Conservation (phyloP, 2,888 invertebrate genomes). For the Drosophila longiperda region DNA sequence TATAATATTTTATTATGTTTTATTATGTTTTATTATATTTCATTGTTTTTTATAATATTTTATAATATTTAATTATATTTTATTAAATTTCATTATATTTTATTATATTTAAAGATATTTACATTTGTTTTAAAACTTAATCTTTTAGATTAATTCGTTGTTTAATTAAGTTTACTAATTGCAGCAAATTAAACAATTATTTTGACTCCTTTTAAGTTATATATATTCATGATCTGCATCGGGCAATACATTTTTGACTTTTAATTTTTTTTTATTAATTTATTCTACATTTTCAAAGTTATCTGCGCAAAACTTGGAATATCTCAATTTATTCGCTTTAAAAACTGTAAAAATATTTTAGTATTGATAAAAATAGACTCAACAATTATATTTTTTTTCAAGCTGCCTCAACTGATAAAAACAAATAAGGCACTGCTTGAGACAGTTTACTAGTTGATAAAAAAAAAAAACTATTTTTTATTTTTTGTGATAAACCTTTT, state of each 20-base stretch:
- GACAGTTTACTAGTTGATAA: conserved; percentile 17
- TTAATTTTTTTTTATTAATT: background rate
- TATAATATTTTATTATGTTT: too few species aligned
- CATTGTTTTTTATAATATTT: too few species aligned
- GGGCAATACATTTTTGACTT: background rate
- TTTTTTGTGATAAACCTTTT: conserved; percentile 6
- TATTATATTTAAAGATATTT: too few species aligned
- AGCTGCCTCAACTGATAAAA: background rate
- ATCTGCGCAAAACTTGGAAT: background rate
- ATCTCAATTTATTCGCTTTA: background rate
- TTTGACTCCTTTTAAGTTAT: too few species aligned
- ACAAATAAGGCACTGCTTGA: background rate
- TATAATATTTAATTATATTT: too few species aligned
- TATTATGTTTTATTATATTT: too few species aligned
- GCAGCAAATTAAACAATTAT: background rate
- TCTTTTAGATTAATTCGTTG: background rate
- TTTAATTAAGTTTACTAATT: background rate
- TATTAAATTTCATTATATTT: too few species aligned
- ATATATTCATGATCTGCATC: background rate
- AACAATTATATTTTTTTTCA: background rate
- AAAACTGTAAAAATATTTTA: background rate
- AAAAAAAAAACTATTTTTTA: conserved; percentile 4
- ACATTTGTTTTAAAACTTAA: too few species aligned
- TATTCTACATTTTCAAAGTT: rapidly evolving
- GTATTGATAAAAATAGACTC: background rate